Conservation (phyloP, 2,797 vertebrate species). For the Sebastes itinus region DNA sequence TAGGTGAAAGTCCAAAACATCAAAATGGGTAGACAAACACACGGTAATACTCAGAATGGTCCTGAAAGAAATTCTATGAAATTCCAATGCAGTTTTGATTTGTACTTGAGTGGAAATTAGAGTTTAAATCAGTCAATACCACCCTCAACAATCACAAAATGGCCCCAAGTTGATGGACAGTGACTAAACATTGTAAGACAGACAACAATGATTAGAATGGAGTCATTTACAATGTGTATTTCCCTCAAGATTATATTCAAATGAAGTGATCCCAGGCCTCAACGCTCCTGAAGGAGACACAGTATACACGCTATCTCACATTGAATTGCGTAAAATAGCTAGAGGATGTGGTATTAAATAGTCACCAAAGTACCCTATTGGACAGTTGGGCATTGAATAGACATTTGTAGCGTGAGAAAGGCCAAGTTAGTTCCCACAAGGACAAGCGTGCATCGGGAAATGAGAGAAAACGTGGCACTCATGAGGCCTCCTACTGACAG, state of each 20-base stretch:
- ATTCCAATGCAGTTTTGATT: not conserved
- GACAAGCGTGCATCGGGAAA: slow-evolving; percentile 20
- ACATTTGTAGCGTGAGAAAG: not conserved
- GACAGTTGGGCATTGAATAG: not conserved
- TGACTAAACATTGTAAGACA: not conserved
- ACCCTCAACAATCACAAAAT: not conserved
- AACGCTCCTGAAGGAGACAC: not conserved
- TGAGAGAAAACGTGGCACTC: slow-evolving; percentile 42
- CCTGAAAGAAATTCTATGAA: slow-evolving; percentile 9
- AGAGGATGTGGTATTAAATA: not conserved
- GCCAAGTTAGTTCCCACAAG: slow-evolving; percentile 6
- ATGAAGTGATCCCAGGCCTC: not conserved
- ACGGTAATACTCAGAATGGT: not conserved
- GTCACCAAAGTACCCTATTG: not conserved
- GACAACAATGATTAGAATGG: not conserved
- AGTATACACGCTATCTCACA: not conserved
- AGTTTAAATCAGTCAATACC: not conserved
- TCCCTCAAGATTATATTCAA: not conserved
- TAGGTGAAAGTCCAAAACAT: slow-evolving; percentile 46
- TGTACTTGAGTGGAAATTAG: not conserved
- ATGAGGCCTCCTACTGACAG: slow-evolving; percentile 35
- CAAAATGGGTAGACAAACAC: slow-evolving; percentile 20
- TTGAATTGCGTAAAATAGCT: not conserved
- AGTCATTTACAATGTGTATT: not conserved
- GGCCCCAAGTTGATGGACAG: not conserved